Conservation (phyloP, 2,113 vertebrate species). For the Oriolus oriolus region DNA sequence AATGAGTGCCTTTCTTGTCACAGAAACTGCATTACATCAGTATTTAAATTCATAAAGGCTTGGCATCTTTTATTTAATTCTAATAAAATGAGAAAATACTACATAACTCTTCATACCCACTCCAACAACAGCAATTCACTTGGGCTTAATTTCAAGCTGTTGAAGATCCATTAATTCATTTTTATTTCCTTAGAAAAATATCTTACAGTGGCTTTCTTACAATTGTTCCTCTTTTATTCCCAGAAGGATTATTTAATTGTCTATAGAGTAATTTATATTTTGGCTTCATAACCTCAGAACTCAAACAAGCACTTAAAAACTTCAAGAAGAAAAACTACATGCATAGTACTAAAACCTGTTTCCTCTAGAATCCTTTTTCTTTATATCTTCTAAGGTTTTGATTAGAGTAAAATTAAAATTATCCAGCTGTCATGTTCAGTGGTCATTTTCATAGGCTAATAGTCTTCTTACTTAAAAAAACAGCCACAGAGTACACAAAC, state of each 20-base stretch:
- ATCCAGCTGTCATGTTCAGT: not conserved
- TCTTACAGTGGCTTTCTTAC: not conserved
- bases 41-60: not conserved
- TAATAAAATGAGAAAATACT: conserved; percentile 10
- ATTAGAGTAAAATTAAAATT: conserved; percentile 2
- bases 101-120: not conserved
- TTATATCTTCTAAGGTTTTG: not conserved
- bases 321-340: not conserved
- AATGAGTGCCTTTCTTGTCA: not conserved
- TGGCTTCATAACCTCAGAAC: not conserved
- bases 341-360: not conserved
- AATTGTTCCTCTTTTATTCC: not conserved
- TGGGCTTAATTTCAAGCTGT: conserved; percentile 21
- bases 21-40: not conserved
- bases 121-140: not conserved
- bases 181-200: conserved; percentile 4
- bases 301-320: not conserved
- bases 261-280: not conserved
- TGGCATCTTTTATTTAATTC: not conserved
- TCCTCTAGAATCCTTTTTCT: not conserved
- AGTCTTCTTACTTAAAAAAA: not conserved
- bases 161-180: not conserved
- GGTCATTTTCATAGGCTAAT: not conserved
- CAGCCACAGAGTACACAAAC: not conserved
- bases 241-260: conserved; percentile 14